Conservation (phyloP, 2,888 invertebrate species). For the Dendrolimus houi region DNA sequence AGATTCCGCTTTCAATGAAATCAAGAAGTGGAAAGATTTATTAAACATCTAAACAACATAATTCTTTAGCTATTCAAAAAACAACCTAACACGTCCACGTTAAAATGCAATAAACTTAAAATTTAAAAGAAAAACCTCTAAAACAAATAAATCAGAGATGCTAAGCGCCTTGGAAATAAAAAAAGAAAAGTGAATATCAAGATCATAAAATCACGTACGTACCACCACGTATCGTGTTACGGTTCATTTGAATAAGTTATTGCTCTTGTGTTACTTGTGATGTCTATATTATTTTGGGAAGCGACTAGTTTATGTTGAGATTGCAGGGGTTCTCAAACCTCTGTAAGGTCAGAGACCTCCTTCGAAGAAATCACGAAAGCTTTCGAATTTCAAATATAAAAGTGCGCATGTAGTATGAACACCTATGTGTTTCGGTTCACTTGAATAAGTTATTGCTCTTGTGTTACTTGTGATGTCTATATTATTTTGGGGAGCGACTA, state of each 20-base stretch:
- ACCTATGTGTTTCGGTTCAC: conserved; percentile 58
- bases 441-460: conserved; percentile 57
- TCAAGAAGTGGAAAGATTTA: background rate
- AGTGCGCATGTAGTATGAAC: conserved; percentile 12
- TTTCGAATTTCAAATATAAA: no score
- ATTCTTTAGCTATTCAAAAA: background rate
- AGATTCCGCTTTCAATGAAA: background rate
- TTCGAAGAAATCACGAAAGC: no score
- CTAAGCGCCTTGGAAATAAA: conserved; percentile 14
- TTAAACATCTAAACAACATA: background rate
- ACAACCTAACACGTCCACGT: background rate
- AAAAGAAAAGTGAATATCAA: conserved; percentile 16
- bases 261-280: conserved; percentile 35
- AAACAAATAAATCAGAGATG: conserved; percentile 21
- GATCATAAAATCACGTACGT: conserved; percentile 46
- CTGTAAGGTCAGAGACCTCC: no score
- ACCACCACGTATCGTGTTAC: conserved; percentile 50
- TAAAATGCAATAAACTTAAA: background rate
- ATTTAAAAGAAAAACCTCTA: conserved; percentile 3
- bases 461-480: conserved; percentile 52
- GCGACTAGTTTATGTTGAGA: conserved; percentile 18
- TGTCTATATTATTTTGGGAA: conserved; percentile 56
- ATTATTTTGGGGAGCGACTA: conserved; percentile 39
- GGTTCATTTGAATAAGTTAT: conserved; percentile 65
- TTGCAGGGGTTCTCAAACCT: no score